phyloP scores from a whole-genome alignment of 2,797 vertebrate genomes.

The Phrynocephalus guinanensis region DNA sequence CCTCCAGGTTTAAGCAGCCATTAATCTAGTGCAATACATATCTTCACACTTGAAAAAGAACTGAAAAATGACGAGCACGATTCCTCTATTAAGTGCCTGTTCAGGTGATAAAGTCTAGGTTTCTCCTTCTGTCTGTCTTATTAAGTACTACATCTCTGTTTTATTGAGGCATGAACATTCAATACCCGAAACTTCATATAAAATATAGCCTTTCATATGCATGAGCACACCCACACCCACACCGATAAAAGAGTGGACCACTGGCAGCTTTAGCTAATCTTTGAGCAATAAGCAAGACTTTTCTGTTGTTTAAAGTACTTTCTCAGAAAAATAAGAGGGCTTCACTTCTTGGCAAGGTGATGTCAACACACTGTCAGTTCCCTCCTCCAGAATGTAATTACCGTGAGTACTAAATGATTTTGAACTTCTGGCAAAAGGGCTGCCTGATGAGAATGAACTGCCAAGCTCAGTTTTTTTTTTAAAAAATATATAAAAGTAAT shows the following conservation, averaged over 20 bases:
- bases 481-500: constrained; percentile 58
- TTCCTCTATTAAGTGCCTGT: not conserved
- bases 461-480: not conserved
- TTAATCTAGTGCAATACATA: not conserved
- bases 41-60: not conserved
- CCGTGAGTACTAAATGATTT: constrained; percentile 71
- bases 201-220: constrained; percentile 55
- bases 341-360: constrained; percentile 74
- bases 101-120: constrained; percentile 15
- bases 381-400: constrained; percentile 74
- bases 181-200: constrained; percentile 59
- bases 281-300: constrained; percentile 66
- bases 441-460: constrained; percentile 59
- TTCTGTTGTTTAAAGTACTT: constrained; percentile 42
- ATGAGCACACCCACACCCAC: not conserved
- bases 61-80: not conserved
- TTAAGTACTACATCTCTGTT: constrained; percentile 11
- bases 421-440: constrained; percentile 57
- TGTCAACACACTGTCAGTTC: constrained; percentile 74
- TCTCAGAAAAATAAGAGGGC: constrained; percentile 66
- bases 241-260: constrained; percentile 48
- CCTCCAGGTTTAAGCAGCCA: not conserved
- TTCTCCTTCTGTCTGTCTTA: constrained; percentile 3
- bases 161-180: constrained; percentile 66
- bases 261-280: constrained; percentile 68